Conservation (phyloP, 2,888 invertebrate species). For the Cephus rjabovi region DNA sequence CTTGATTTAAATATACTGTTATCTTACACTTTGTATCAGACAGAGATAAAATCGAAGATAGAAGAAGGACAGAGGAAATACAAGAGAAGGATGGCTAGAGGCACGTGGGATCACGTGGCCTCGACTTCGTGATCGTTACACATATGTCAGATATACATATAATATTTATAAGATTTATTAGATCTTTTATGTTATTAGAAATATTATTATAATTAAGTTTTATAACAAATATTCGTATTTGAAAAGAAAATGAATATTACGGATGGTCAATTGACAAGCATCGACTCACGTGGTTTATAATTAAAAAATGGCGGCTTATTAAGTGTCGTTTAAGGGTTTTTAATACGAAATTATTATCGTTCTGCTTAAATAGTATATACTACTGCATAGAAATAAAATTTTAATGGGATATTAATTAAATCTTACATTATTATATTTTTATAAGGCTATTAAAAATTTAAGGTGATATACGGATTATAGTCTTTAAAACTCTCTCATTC, state of each 20-base stretch:
- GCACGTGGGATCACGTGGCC: slow-evolving; percentile 60
- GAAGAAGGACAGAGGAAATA: neutral
- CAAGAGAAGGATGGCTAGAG: slow-evolving; percentile 30
- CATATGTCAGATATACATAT: neutral
- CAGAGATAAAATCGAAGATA: slow-evolving; percentile 22
- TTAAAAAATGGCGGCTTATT: neutral
- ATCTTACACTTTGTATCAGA: slow-evolving; percentile 9
- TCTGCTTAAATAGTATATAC: neutral
- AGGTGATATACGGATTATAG: neutral
- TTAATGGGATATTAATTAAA: neutral
- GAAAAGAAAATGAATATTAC: neutral
- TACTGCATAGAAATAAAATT: neutral
- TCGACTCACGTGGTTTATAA: neutral
- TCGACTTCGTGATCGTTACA: slow-evolving; percentile 20
- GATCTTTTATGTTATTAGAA: neutral
- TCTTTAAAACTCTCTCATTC: neutral
- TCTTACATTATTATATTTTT: neutral
- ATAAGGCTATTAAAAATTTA: neutral
- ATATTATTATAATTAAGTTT: neutral
- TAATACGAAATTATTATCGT: neutral
- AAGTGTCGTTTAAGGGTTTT: neutral
- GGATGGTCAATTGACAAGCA: neutral
- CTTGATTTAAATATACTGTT: neutral
- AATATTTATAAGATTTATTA: neutral
- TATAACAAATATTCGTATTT: neutral